Percentiles rank a stretch among this genome's conserved stretches.
phyloP scores from a whole-genome alignment of 2,888 invertebrate genomes.

The Zhengitettix transpicula region DNA sequence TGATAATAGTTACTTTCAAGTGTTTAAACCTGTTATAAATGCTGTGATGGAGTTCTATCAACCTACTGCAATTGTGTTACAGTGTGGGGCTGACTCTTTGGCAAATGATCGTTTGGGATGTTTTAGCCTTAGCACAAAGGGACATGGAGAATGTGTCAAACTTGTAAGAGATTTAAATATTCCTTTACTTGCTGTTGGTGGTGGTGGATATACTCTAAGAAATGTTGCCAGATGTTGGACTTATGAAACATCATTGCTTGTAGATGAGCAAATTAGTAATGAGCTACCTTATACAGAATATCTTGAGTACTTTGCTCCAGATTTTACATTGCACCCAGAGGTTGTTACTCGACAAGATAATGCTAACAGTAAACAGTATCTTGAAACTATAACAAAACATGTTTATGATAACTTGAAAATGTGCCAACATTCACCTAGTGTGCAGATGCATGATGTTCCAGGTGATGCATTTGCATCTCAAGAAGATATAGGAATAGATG shows the following conservation, averaged over 20 bases:
- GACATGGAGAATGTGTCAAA: constrained; percentile 95
- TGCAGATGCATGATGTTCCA: constrained; percentile 94
- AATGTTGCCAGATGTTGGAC: constrained; percentile 99
- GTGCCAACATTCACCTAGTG: constrained; percentile 85
- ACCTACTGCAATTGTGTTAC: constrained; percentile 90
- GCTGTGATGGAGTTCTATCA: constrained; percentile 92
- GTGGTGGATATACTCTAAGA: constrained; percentile 76
- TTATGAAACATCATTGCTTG: constrained; percentile 86
- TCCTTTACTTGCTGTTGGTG: constrained; percentile 78
- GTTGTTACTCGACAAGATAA: constrained; percentile 76
- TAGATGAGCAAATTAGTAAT: constrained; percentile 84
- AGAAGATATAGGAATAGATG: constrained; percentile 36
- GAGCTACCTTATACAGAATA: constrained; percentile 94
- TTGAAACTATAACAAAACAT: constrained; percentile 73
- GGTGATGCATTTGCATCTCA: constrained; percentile 64
- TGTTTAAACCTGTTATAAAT: constrained; percentile 87
- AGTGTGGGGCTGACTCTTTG: constrained; percentile 96
- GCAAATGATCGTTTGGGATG: constrained; percentile 91
- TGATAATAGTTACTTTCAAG: constrained; percentile 77
- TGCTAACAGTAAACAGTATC: constrained; percentile 87
- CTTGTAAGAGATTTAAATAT: constrained; percentile 85
- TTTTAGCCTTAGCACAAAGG: constrained; percentile 86
- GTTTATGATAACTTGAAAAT: constrained; percentile 87
- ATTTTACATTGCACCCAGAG: constrained; percentile 90
- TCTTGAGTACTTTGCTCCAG: constrained; percentile 92